phyloP scores from a whole-genome alignment of 23 tunicate genomes.

The Trididemnum miniatum region DNA sequence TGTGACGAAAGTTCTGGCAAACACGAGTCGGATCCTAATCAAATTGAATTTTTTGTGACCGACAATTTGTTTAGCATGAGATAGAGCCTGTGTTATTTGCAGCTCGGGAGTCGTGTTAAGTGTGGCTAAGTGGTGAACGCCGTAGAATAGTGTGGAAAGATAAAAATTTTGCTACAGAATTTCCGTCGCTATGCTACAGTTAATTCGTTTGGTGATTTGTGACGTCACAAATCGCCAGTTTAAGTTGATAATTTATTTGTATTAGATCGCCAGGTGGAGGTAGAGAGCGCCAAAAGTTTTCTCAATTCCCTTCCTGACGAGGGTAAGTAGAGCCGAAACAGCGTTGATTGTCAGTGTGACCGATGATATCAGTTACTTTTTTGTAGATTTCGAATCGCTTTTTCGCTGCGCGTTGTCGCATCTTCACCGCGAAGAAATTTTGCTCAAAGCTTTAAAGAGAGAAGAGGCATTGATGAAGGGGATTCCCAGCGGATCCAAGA shows the following conservation, averaged over 20 bases:
- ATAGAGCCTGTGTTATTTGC: too few relatives aligned
- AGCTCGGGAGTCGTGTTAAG: too few relatives aligned
- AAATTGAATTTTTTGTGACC: too few relatives aligned
- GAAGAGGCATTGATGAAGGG: background rate
- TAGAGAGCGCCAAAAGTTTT: background rate
- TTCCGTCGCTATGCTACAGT: too few relatives aligned
- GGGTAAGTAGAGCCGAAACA: background rate
- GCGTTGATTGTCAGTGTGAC: background rate
- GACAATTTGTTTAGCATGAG: too few relatives aligned
- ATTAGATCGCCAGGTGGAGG: background rate
- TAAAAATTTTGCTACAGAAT: too few relatives aligned
- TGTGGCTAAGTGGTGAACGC: too few relatives aligned
- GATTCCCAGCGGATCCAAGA: conserved; percentile 11
- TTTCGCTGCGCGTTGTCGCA: background rate
- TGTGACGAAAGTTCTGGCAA: too few relatives aligned
- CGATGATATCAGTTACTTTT: background rate
- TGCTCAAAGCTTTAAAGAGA: background rate
- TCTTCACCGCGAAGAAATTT: background rate
- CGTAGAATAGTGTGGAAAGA: too few relatives aligned
- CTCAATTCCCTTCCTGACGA: background rate
- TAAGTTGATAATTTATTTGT: background rate
- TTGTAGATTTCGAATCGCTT: background rate
- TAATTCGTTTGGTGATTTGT: too few relatives aligned
- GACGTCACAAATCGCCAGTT: too few relatives aligned
- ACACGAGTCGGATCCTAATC: too few relatives aligned